Evolutionary conservation across 1,140 invertebrate species (phyloP), one percentile per base, ranked within the genome.

Genomic region (Bombus soroeensis): DNA sequence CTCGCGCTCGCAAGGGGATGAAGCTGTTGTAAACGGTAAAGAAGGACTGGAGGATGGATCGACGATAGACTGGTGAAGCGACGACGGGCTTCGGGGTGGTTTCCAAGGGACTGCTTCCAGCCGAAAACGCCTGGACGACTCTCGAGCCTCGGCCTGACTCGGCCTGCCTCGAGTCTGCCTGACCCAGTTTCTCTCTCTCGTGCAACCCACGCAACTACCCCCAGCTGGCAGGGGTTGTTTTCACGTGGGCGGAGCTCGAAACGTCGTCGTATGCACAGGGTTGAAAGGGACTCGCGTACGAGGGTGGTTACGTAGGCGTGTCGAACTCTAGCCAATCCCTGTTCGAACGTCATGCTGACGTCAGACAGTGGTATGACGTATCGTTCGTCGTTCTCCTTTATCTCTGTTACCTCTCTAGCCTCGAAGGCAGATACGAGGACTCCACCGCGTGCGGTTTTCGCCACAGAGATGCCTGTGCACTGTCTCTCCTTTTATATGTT

Each of bases 41-140:
- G 73, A 72, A 86, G 80, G 68, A 39, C 62, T 89, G 83, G 53
- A 84, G 83, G 89, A 70, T 90, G 78, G 64, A 84, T 80, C 82
- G 87, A 87, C 90, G 84, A 91, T 88, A 90, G 90, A 91, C 89
- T 91, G 91, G 90, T 84, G 89, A 92, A 90, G 88, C 91, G 92
- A 89, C 91, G 93, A 93, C 90, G 92, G 93, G 93, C 93, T 92
- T 93, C 92, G 88, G 93, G 94, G 93, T 94, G 92, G 93, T 93
- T 94, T 94, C 92, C 91, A 93, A 92, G 93, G 93, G 94, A 95
- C 94, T 94, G 94, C 92, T 90, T 90, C 89, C 76, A 90, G 68
- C 62, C 88, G 89, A 90, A 90, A 90, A 93, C 93, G 92, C 89
- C 91, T 90, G 90, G 90, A 90, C 91, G 90, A 92, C 89, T 93